phyloP scores from a whole-genome alignment of 2,888 invertebrate genomes.

The Rotaria magnacalcarata region DNA sequence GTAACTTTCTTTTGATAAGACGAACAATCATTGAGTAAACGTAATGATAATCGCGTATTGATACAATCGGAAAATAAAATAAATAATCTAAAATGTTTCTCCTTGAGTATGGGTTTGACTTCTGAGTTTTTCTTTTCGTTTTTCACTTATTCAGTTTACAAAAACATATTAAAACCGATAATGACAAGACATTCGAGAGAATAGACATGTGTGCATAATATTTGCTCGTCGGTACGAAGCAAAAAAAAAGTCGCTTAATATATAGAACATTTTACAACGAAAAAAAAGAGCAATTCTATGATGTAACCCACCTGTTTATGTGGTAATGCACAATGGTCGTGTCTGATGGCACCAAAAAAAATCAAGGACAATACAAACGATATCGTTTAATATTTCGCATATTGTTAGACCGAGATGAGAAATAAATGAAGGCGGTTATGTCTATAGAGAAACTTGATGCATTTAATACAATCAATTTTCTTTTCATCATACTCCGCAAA shows the following conservation, averaged over 20 bases:
- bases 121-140: not conserved
- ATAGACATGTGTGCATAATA: not conserved
- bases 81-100: not conserved
- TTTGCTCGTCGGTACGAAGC: not conserved
- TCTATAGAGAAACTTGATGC: not conserved
- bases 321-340: not conserved
- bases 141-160: not conserved
- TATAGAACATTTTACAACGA: not conserved
- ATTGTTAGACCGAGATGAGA: not conserved
- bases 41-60: not conserved
- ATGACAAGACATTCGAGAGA: not conserved
- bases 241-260: not conserved
- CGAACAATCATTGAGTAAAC: not conserved
- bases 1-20: not conserved
- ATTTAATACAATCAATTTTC: not conserved
- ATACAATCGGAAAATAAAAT: not conserved
- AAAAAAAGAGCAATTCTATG: not conserved
- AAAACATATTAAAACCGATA: not conserved
- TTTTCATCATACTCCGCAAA: not conserved
- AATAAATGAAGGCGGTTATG: not conserved
- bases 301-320: not conserved
- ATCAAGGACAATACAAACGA: slow-evolving; percentile 1
- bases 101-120: not conserved
- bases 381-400: not conserved
- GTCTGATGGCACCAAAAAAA: slow-evolving; percentile 8